Evolutionary conservation across 2,797 vertebrate genomes (phyloP), one percentile per base, ranked within the genome.

Genomic region (Poecilia wingei): DNA sequence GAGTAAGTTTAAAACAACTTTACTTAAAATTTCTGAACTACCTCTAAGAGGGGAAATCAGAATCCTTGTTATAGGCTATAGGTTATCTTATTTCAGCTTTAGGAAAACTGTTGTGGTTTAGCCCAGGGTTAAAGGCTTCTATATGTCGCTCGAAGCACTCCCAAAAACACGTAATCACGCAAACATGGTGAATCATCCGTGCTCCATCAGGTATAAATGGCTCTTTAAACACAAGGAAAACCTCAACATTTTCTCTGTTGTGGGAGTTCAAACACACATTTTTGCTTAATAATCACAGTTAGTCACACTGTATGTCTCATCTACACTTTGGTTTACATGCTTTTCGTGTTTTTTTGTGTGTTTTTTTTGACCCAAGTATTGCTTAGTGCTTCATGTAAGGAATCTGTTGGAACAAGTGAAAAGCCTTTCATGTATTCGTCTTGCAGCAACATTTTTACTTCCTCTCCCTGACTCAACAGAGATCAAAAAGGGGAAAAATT

Each of bases 401-500:
- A 77, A 78, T 86, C 81, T 89, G 83, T 84, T 53, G 72, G 36
- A 84, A 74, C 87, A 88, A 79, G 84, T 87, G 86, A 82, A 81
- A 87, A 59, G 59, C 78, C 71, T 91, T 88, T 89, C 88, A 91
- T 89, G 91, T 88, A 81, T 86, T 90, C 92, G 89, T 87, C 86
- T 76, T 75, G 78, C 79, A 84, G 82, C 82, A 87, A 81, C 85
- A 89, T 90, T 84, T 93, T 93, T 86, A 83, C 89, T 90, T 89
- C 90, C 92, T 87, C 68, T 68, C 83, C 53, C 66, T 89, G 87
- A 90, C 84, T 88, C 70, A 10, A 82, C 77, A 81, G 80, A 92
- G 33, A 72, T 25, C 13, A 61, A 85, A 81, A 87, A 74, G 28
- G 47, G 47, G n/a, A 12, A 64, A 83, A 78, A 76, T 45, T 49